Evolutionary conservation across 2,888 invertebrate genomes (phyloP).

Genomic region (Lottia scabra): DNA sequence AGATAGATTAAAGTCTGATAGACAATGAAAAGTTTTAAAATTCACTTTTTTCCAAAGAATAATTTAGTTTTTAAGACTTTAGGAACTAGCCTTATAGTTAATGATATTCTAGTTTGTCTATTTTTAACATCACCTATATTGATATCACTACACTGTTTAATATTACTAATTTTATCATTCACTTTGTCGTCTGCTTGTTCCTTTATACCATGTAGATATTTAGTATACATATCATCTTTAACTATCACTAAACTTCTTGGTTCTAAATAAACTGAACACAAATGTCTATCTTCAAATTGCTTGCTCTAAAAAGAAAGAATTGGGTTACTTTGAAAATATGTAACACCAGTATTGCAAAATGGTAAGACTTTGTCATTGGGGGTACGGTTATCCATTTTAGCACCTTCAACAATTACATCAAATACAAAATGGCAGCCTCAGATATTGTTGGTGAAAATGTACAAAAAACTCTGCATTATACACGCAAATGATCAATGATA

Average conservation of each 20-base stretch:
- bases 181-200: slow-evolving; percentile 77
- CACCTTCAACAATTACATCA: no score
- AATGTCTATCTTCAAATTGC: slow-evolving; percentile 62
- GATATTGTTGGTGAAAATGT: no score
- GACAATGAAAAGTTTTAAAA: no score
- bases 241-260: slow-evolving; percentile 89
- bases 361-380: no score
- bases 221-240: slow-evolving; percentile 83
- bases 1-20: no score
- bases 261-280: slow-evolving; percentile 84
- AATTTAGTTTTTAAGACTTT: slow-evolving; percentile 72
- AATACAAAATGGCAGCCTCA: no score
- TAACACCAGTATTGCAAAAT: not conserved
- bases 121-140: slow-evolving; percentile 75
- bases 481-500: no score
- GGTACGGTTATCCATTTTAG: no score
- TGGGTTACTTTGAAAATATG: no score
- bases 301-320: slow-evolving; percentile 1
- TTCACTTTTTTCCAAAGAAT: slow-evolving; percentile 53
- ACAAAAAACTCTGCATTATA: no score
- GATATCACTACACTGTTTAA: slow-evolving; percentile 76
- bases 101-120: slow-evolving; percentile 83
- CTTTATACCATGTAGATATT: slow-evolving; percentile 88
- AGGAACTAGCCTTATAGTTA: slow-evolving; percentile 94
- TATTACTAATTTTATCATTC: slow-evolving; percentile 68